Conservation (phyloP, 1,140 invertebrate genomes). For the Drosophila navojoa region DNA sequence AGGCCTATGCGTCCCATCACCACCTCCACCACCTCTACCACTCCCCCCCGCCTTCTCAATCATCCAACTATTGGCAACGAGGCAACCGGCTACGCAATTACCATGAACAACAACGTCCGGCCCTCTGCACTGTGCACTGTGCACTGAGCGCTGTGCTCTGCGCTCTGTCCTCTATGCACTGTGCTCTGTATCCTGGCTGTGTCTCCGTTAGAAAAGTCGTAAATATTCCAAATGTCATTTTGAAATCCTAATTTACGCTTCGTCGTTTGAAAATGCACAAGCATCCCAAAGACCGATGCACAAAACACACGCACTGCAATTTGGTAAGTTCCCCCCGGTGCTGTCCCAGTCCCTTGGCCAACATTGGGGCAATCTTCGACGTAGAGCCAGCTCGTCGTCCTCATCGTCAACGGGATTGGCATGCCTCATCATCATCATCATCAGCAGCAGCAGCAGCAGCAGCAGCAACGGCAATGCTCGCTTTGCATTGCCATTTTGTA, state of each 20-base stretch:
- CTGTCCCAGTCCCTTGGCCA: background rate
- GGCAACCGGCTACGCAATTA: slow-evolving; percentile 70
- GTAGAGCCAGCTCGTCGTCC: slow-evolving; percentile 28
- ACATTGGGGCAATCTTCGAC: slow-evolving; percentile 50
- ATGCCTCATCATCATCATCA: slow-evolving; percentile 80
- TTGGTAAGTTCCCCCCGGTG: slow-evolving; percentile 13
- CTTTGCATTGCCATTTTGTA: slow-evolving; percentile 80
- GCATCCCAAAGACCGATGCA: slow-evolving; percentile 52
- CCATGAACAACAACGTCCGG: slow-evolving; percentile 72
- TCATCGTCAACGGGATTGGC: slow-evolving; percentile 70
- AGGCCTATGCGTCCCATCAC: background rate
- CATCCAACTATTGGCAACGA: slow-evolving; percentile 32
- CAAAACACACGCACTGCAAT: slow-evolving; percentile 70
- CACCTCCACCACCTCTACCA: background rate
- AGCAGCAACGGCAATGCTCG: slow-evolving; percentile 36
- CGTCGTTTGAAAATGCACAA: slow-evolving; percentile 82
- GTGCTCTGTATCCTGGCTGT: background rate
- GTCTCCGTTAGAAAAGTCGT: slow-evolving; percentile 70
- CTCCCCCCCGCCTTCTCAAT: background rate
- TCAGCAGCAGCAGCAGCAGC: slow-evolving; percentile 35
- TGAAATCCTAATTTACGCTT: slow-evolving; percentile 84
- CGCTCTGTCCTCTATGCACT: background rate
- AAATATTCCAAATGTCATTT: slow-evolving; percentile 84
- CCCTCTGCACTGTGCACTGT: slow-evolving; percentile 1
- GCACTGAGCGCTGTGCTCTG: slow-evolving; percentile 1